A percentile compares a stretch with the other conserved stretches of the same genome.
These are phyloP conservation scores for Syngnathus acus DNA, from an alignment of 2,797 vertebrate genomes.

Conservation along the genomic window DNA sequence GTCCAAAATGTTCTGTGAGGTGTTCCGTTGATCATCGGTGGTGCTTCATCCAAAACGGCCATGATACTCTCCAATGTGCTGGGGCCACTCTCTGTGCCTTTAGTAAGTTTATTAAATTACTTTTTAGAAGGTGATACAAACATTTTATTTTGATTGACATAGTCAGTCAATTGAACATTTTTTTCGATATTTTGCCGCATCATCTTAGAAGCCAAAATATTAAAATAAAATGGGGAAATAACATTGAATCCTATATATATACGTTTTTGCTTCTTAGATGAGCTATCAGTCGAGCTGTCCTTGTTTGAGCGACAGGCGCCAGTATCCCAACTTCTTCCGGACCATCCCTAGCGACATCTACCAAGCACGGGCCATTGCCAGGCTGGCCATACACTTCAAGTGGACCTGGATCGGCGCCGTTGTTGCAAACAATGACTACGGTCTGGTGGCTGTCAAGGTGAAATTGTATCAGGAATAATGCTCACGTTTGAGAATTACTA, in stretches of 20 bases:
- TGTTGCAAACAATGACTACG: constrained; percentile 64
- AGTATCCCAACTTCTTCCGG: constrained; percentile 57
- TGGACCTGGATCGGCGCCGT: constrained; percentile 71
- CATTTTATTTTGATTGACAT: neutral
- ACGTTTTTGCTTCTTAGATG: constrained; percentile 42
- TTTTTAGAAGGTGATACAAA: neutral
- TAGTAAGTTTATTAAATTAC: constrained; percentile 43
- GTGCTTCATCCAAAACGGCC: constrained; percentile 55
- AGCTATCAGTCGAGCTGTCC: constrained; percentile 65
- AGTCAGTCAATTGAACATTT: too few relatives aligned
- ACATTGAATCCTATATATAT: neutral
- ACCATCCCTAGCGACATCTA: constrained; percentile 71
- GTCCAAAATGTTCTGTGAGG: constrained; percentile 12
- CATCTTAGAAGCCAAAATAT: too few relatives aligned
- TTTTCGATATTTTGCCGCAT: too few relatives aligned
- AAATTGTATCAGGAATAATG: neutral
- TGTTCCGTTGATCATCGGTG: constrained; percentile 62
- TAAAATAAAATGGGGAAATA: neutral
- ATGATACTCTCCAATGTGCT: constrained; percentile 56
- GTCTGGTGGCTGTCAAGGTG: constrained; percentile 53
- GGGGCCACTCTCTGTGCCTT: constrained; percentile 55
- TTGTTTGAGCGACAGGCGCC: constrained; percentile 49
- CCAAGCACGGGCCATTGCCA: constrained; percentile 62
- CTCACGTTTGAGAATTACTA: neutral
- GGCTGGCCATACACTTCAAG: constrained; percentile 56